Evolutionary conservation across 2,888 invertebrate species (phyloP), one percentile per base, ranked within the genome.

Genomic region (Lissonota sp.): DNA sequence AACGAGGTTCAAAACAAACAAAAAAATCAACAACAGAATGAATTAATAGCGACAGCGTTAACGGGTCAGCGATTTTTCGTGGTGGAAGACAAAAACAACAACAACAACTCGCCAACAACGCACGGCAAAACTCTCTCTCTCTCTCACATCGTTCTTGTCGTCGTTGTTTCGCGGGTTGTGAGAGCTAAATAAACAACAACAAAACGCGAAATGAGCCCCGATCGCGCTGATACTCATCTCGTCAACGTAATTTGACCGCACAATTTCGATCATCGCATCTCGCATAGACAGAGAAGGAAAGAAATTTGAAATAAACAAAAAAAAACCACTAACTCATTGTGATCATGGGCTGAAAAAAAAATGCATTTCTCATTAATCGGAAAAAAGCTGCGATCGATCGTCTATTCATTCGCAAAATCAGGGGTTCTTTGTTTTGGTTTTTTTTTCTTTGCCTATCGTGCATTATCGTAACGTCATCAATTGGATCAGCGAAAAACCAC

Each of bases 81-180:
- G 82, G 82, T 77, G 75, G 77, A 75, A 75, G 81, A 75, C n/a
- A 82, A 82, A 76, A 83, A 57, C 58, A 57, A 74, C 72, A 8
- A 16, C 51, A 42, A 4, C 55, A 60, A 12, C 64, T 66, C 39
- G 8, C 26, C 16, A 53, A 42, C 63, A 51, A 44, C 53, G 39
- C 16, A 6, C 14, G 14, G 53, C 53, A 53, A 26, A 57, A 26
- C 16, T 7, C 7, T 57, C 57, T 57, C 37, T 57, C 37, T 57
- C 57, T 57, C 57, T 37, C 57, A 8, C 37, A 57, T 53, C 53
- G 53, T 53, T 12, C 14, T 12, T 14, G 14, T 53, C 14, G 53
- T 12, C 14, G 53, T 6, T 12, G 53, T 14, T 16, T 12, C 53
- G 53, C 53, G 14, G 4, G 53, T 12, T 26, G 5, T 14, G 14